Evolutionary conservation across 2,113 vertebrate genomes (phyloP), one percentile per base, ranked within the genome.

Genomic region (Channa argus): DNA sequence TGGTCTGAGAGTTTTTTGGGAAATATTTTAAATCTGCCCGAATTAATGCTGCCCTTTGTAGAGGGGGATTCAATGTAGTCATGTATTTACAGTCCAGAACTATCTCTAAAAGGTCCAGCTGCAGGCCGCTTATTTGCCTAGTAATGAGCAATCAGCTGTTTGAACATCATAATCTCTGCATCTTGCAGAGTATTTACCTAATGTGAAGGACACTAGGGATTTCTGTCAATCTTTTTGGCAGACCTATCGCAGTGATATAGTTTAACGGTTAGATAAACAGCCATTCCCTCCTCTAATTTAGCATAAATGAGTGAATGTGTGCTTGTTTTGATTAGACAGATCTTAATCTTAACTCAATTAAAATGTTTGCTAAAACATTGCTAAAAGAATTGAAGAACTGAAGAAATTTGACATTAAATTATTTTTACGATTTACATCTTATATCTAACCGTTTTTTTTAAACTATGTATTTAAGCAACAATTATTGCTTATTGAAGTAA

Each of bases 81-180:
- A 0, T 46, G 63, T 44, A 3, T 50, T 49, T 10, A 47, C 12
- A 50, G 74, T 12, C 2, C 2, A 41, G n/a, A 59, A 59, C 69
- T 39, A 74, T 80, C 65, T 51, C 6, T 7, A 24, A 24, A 5
- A 39, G 44, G 51, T 51, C 58, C 77, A 74, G 77, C 66, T 37
- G 65, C 58, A 15, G 43, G n/a, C 34, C 41, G 50, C 37, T 38
- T 13, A 43, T 34, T 14, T 14, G 6, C 33, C 13, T 8, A 10
- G 24, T 24, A 24, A 24, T 24, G 13, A 55, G 34, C 3, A 4
- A 41, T 63, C 50, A 34, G 10, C 51, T 52, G 55, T 41, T 5
- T 41, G 34, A 44, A 6, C 13, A 6, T 59, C 37, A 15, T 3
- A 33, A 14, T 44, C 9, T 44, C 39, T 54, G 5, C 5, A 13